phyloP scores from a whole-genome alignment of 1,140 invertebrate species.

The Achroia grisella region DNA sequence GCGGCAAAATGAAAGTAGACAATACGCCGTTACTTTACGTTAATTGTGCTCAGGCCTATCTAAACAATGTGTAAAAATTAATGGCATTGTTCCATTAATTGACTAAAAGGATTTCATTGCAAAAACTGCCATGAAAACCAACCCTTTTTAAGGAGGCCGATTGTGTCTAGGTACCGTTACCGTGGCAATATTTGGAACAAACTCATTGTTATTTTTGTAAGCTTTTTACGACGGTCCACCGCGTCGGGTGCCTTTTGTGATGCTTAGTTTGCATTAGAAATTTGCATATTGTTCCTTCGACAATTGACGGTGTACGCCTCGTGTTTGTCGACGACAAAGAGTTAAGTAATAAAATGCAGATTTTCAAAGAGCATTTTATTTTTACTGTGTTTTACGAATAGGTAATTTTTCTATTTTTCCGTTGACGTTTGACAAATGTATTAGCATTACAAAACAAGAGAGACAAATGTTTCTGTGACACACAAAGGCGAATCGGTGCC shows the following conservation, averaged over 20 bases:
- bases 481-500: background rate
- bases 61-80: conserved; percentile 43
- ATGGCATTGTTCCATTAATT: conserved; percentile 59
- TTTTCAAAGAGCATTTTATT: conserved; percentile 28
- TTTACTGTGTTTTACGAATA: conserved; percentile 11
- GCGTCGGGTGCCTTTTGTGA: conserved; percentile 36
- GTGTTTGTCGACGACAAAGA: conserved; percentile 35
- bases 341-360: conserved; percentile 58
- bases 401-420: conserved; percentile 4
- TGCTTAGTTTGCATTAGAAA: conserved; percentile 52
- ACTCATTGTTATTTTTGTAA: conserved; percentile 41
- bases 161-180: conserved; percentile 34
- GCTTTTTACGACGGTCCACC: conserved; percentile 47
- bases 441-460: background rate
- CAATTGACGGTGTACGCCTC: conserved; percentile 34
- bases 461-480: background rate
- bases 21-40: too few relatives aligned
- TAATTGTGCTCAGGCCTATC: conserved; percentile 8
- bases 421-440: background rate
- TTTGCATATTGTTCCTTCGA: conserved; percentile 45
- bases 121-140: conserved; percentile 43
- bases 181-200: conserved; percentile 46
- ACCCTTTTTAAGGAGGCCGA: conserved; percentile 45
- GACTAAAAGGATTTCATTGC: conserved; percentile 55
- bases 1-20: too few relatives aligned